Evolutionary conservation across 1,140 invertebrate genomes (phyloP).

Genomic region (Vanessa tameamea): DNA sequence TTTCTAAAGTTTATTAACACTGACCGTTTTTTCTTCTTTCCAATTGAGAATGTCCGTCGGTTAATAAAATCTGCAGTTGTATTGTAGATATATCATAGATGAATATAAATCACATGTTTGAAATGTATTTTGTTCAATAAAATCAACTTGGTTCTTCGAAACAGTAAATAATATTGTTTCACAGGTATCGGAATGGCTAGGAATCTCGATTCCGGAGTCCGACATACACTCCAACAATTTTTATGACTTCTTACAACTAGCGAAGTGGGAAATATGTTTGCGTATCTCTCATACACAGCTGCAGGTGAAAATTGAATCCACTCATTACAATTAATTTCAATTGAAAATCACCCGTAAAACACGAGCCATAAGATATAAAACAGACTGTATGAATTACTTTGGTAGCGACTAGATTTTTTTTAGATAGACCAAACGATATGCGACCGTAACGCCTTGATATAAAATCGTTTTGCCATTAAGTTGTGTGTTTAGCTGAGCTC

Average conservation of each 20-base stretch:
- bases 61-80: too few relatives aligned
- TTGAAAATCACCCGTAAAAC: conserved; percentile 14
- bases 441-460: conserved; percentile 1
- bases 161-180: conserved; percentile 29
- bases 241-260: conserved; percentile 36
- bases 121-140: neutral
- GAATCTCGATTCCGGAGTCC: conserved; percentile 22
- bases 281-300: conserved; percentile 30
- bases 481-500: conserved; percentile 18
- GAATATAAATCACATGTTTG: too few relatives aligned
- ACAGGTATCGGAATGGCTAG: conserved; percentile 11
- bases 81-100: too few relatives aligned
- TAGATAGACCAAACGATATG: conserved; percentile 9
- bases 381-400: conserved; percentile 1
- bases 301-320: conserved; percentile 41
- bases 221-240: conserved; percentile 25
- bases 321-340: neutral
- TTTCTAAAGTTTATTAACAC: too few relatives aligned
- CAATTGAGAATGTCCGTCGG: too few relatives aligned
- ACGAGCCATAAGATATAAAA: conserved; percentile 12
- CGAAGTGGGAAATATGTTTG: conserved; percentile 37
- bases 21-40: too few relatives aligned
- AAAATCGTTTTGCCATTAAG: conserved; percentile 1
- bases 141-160: conserved; percentile 12
- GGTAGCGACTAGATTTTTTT: conserved; percentile 2